phyloP scores from a whole-genome alignment of 2,888 invertebrate species.

The Leucophora obtusa region DNA sequence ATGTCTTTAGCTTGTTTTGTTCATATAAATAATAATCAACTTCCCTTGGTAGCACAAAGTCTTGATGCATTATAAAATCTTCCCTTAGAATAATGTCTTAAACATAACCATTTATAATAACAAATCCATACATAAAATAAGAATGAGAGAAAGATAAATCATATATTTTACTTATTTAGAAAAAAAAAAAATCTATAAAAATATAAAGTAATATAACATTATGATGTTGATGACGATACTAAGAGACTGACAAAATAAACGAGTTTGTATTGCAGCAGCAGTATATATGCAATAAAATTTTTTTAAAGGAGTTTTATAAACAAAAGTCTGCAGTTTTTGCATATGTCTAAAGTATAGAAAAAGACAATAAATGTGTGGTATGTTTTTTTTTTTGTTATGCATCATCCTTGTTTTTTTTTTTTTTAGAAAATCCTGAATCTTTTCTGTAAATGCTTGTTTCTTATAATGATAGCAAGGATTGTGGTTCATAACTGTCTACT shows the following conservation, averaged over 20 bases:
- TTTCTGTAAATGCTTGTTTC: neutral
- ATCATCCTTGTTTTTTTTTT: neutral
- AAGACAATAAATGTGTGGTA: slow-evolving; percentile 11
- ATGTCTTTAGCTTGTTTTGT: slow-evolving; percentile 12
- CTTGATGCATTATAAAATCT: neutral
- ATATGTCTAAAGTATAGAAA: neutral
- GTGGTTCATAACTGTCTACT: slow-evolving; percentile 41
- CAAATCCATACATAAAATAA: slow-evolving; percentile 46
- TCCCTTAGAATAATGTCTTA: slow-evolving; percentile 19
- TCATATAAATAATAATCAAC: slow-evolving; percentile 10
- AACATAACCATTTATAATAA: slow-evolving; percentile 53
- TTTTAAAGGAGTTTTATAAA: neutral
- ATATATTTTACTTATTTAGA: slow-evolving; percentile 20
- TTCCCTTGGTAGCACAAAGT: neutral
- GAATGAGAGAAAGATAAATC: slow-evolving; percentile 23
- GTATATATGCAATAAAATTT: neutral
- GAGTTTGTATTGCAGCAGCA: slow-evolving; percentile 2
- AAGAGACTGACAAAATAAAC: neutral
- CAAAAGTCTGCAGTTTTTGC: neutral
- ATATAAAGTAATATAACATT: slow-evolving; percentile 11
- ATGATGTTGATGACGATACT: slow-evolving; percentile 3
- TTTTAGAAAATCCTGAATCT: neutral
- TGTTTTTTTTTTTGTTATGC: slow-evolving; percentile 8
- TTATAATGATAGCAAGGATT: slow-evolving; percentile 9
- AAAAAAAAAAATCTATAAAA: slow-evolving; percentile 14